Conservation (phyloP, 2,888 invertebrate genomes). For the Campopleginae sp. region DNA sequence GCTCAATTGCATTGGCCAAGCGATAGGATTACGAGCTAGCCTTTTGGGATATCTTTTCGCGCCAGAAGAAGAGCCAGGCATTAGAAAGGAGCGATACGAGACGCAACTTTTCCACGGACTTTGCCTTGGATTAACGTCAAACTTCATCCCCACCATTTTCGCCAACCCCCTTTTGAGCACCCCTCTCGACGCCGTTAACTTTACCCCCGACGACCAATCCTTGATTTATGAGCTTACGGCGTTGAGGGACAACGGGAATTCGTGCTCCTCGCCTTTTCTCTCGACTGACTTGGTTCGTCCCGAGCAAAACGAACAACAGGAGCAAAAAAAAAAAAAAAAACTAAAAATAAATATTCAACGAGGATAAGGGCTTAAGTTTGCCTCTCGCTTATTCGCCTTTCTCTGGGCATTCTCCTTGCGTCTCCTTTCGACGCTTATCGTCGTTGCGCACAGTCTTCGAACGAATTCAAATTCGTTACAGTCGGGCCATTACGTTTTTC, state of each 20-base stretch:
- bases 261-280: constrained; percentile 42
- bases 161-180: constrained; percentile 6
- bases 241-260: constrained; percentile 66
- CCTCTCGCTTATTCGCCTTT: constrained; percentile 6
- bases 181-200: constrained; percentile 40
- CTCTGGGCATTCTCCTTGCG: background rate
- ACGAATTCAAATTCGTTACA: background rate
- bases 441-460: constrained; percentile 36
- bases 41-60: constrained; percentile 14
- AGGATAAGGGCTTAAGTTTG: constrained; percentile 65
- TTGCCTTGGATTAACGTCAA: constrained; percentile 72
- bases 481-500: background rate
- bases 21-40: constrained; percentile 48
- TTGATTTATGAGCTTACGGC: constrained; percentile 74
- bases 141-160: constrained; percentile 67
- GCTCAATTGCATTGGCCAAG: constrained; percentile 15
- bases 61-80: constrained; percentile 24
- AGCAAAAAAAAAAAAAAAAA: constrained; percentile 46
- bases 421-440: constrained; percentile 60
- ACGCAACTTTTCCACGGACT: constrained; percentile 59
- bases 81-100: constrained; percentile 36
- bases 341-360: constrained; percentile 51
- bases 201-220: constrained; percentile 72
- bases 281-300: constrained; percentile 10
- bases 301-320: constrained; percentile 14